These are phyloP conservation scores for Macroramphosus scolopax DNA, from an alignment of 2,797 vertebrate genomes.

Conservation along the genomic window DNA sequence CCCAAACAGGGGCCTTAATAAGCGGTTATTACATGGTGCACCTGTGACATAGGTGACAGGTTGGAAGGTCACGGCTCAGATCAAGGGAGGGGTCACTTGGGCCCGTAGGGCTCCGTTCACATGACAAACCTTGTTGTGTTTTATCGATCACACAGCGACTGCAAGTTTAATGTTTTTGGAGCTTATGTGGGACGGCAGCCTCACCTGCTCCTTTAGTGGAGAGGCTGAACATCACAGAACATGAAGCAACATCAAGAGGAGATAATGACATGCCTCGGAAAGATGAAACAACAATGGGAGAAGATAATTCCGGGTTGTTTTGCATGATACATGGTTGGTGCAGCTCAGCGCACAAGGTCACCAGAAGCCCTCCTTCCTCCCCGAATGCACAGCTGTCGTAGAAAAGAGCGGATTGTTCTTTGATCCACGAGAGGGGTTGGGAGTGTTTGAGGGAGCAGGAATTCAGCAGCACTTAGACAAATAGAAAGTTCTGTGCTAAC, in stretches of 20 bases:
- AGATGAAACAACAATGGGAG: constrained; percentile 35
- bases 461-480: constrained; percentile 8
- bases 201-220: constrained; percentile 6
- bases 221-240: constrained; percentile 27
- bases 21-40: constrained; percentile 48
- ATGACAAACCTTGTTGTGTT: not conserved
- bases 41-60: constrained; percentile 39
- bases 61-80: constrained; percentile 18
- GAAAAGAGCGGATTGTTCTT: constrained; percentile 6
- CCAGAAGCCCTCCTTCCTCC: constrained; percentile 14
- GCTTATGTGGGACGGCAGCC: no score
- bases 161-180: no score
- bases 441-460: not conserved
- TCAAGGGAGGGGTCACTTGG: constrained; percentile 7
- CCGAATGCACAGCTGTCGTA: constrained; percentile 20
- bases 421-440: not conserved
- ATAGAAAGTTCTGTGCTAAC: constrained; percentile 15
- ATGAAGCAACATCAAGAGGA: constrained; percentile 3
- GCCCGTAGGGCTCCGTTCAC: constrained; percentile 9
- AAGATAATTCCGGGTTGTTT: constrained; percentile 42
- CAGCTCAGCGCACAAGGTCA: constrained; percentile 16
- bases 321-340: constrained; percentile 26
- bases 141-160: no score
- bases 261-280: constrained; percentile 36
- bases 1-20: constrained; percentile 36